Evolutionary conservation across 2,797 vertebrate species (phyloP).

Genomic region (Rhabdophis nuchalis): DNA sequence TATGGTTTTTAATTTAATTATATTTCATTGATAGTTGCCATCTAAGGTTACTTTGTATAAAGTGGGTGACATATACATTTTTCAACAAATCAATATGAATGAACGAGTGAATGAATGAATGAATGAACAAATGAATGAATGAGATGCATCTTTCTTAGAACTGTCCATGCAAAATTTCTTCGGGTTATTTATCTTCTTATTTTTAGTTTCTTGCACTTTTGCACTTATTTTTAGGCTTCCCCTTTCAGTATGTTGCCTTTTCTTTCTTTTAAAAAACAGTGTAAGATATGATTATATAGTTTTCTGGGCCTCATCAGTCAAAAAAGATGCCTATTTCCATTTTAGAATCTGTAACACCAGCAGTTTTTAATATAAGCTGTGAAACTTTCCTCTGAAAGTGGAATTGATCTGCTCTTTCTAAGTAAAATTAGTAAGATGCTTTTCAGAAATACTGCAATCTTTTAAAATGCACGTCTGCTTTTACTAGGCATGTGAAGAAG

Average conservation of each 20-base stretch:
- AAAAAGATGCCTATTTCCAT: not conserved
- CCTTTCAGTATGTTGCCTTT: not conserved
- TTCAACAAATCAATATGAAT: not conserved
- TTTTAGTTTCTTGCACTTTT: not conserved
- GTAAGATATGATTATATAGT: not conserved
- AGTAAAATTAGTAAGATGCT: not conserved
- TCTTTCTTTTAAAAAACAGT: not conserved
- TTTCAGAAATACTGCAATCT: not conserved
- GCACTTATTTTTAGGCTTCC: not conserved
- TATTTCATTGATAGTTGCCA: not conserved
- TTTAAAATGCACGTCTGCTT: constrained; percentile 7
- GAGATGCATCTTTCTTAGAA: not conserved
- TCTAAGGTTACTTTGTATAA: not conserved
- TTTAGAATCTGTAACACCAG: not conserved
- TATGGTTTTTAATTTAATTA: not conserved
- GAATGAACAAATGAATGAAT: not conserved
- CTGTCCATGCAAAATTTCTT: not conserved
- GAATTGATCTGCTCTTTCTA: not conserved
- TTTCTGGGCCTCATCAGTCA: not conserved
- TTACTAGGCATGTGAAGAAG: constrained; percentile 83
- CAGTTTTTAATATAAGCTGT: not conserved
- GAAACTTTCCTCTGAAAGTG: not conserved
- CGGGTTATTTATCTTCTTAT: not conserved
- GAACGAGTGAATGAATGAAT: not conserved
- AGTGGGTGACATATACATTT: not conserved